Conservation (phyloP, 2,797 vertebrate species). For the Tangara arthus region DNA sequence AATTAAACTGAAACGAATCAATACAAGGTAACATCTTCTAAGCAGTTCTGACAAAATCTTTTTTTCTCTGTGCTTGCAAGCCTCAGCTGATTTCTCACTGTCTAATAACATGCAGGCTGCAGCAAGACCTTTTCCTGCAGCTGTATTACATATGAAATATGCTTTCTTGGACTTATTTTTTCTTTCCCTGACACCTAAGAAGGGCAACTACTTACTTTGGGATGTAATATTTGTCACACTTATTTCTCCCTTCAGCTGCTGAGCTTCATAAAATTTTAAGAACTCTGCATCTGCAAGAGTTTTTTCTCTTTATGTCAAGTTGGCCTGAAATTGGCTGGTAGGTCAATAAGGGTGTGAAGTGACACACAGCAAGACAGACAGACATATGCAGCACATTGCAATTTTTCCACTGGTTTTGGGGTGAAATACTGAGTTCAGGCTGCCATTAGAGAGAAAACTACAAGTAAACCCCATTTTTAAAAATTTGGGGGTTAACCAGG, state of each 20-base stretch:
- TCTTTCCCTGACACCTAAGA: background rate
- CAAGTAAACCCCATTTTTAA: fast-evolving
- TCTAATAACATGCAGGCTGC: background rate
- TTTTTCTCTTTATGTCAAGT: background rate
- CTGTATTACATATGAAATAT: background rate
- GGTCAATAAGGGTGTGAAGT: background rate
- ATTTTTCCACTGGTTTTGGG: background rate
- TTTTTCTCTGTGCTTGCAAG: background rate
- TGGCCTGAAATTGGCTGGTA: background rate
- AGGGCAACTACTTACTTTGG: background rate
- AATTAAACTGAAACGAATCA: background rate
- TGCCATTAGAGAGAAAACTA: background rate
- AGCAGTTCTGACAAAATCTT: background rate
- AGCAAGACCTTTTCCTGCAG: background rate
- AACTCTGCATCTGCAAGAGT: background rate
- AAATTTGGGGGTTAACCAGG: background rate
- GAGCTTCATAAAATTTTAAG: background rate
- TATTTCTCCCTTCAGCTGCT: background rate
- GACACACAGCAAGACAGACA: background rate
- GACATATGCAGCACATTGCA: background rate
- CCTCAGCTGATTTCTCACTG: background rate
- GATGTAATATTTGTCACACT: background rate
- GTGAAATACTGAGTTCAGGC: background rate
- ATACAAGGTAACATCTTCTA: background rate
- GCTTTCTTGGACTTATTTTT: background rate